A percentile compares a stretch with the other conserved stretches of the same genome.
These are phyloP conservation scores for Dendrolimus houi DNA, from an alignment of 2,888 invertebrate species.

Conservation along the genomic window DNA sequence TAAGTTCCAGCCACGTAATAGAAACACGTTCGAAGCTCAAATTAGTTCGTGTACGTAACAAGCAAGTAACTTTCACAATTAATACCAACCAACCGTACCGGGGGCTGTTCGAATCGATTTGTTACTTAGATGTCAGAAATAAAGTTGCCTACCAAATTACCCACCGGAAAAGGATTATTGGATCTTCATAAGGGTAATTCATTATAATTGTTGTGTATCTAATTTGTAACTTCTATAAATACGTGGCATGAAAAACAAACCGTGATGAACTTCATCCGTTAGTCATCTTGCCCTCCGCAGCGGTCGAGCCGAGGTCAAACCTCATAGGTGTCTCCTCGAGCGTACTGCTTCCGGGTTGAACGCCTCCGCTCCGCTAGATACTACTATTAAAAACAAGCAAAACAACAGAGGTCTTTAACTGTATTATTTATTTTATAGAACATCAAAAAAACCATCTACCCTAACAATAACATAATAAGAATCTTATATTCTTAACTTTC, in stretches of 20 bases:
- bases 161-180: slow-evolving; percentile 14
- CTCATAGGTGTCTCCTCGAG: no score
- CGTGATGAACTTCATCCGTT: no score
- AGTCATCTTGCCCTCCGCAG: no score
- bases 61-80: slow-evolving; percentile 49
- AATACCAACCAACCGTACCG: slow-evolving; percentile 29
- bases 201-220: background rate
- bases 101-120: slow-evolving; percentile 26
- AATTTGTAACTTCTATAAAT: background rate
- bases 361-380: no score
- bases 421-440: no score
- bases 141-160: slow-evolving; percentile 16
- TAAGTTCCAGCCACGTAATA: slow-evolving; percentile 5
- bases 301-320: no score
- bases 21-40: slow-evolving; percentile 28
- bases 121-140: slow-evolving; percentile 21
- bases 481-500: no score
- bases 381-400: no score
- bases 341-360: no score
- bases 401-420: no score
- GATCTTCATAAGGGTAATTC: slow-evolving; percentile 6
- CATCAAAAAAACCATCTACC: no score
- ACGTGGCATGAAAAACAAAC: slow-evolving; percentile 2
- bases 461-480: no score
- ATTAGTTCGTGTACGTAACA: slow-evolving; percentile 37